Base-by-base conservation (phyloP, 2,113 vertebrate species). In the Genyomyrus donnyi region DNA sequence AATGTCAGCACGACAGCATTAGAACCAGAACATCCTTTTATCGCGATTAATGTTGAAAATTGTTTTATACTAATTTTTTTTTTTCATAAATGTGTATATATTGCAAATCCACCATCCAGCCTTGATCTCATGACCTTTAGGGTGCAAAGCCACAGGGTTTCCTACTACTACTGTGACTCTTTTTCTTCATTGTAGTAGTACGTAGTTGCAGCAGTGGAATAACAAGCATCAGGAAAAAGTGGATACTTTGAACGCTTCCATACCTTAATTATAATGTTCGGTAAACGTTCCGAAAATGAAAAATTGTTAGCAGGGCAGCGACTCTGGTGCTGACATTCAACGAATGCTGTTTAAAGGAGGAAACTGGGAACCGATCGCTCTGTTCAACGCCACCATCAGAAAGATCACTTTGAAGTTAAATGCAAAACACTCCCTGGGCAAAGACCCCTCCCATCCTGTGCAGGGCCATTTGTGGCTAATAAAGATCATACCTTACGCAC, bases 341-440 rank as follows among this genome's bases (percentile, higher is more conserved):
- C 93, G 88, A 89, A 93, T 13, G 90, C 89, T 24, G 19, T 90
- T 89, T 88, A 85, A 90, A 86, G 70, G 46, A 21, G 80, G 85
- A 90, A 88, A 83, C 46, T 42, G 58, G 19, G 70, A 89, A 87
- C 17, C 17, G 50, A 84, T 50, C 3, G 52, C 46, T 70, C 53
- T 90, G 42, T 83, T 84, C 74, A 46, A 45, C 45, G 1, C 13
- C 13, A 31, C 27, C 19, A 31, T 53, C 50, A 87, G 35, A 85
- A 85, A 31, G 62, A 70, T 70, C 62, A 66, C 58, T 66, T 66
- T 66, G 58, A 27, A 66, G 9, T 66, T 66, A 70, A 70, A 31
- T 70, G 62, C 62, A 31, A 70, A 31, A 70, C 62, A 13, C 62
- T 31, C 62, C 62, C 62, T 66, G n/a, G 62, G n/a, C 62, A 31